A percentile compares a stretch with the other conserved stretches of the same genome.
Conservation (phyloP, 2,888 invertebrate genomes). For the Callimorpha dominula region DNA sequence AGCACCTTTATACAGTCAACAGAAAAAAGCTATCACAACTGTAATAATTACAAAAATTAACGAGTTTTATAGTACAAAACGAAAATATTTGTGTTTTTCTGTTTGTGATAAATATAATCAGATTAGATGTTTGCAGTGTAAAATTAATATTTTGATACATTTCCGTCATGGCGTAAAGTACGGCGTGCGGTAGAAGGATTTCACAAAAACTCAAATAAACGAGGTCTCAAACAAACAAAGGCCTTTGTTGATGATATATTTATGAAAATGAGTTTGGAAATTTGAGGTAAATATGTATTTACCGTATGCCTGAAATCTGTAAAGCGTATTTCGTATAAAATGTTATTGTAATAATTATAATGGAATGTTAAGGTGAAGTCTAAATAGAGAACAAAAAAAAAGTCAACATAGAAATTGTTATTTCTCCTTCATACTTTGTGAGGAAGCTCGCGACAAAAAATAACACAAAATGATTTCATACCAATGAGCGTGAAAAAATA, state of each 20-base stretch:
- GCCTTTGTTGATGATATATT: slow-evolving; percentile 28
- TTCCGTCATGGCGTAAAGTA: slow-evolving; percentile 8
- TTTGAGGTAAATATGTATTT: slow-evolving; percentile 23
- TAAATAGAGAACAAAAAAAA: not conserved
- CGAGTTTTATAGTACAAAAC: not conserved
- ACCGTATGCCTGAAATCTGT: slow-evolving; percentile 10
- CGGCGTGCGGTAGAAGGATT: slow-evolving; percentile 15
- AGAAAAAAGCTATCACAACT: slow-evolving; percentile 16
- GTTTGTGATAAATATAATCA: slow-evolving; percentile 14
- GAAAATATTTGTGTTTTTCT: slow-evolving; percentile 11
- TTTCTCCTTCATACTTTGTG: not conserved
- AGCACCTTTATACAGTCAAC: not conserved
- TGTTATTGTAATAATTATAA: slow-evolving; percentile 14
- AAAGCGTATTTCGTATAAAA: slow-evolving; percentile 6
- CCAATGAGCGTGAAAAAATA: not conserved
- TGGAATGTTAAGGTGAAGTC: slow-evolving; percentile 1
- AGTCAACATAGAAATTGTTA: not conserved
- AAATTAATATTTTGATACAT: slow-evolving; percentile 20
- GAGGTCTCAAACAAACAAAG: slow-evolving; percentile 20
- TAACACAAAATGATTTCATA: not conserved
- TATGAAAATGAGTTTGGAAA: slow-evolving; percentile 24
- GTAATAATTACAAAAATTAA: slow-evolving; percentile 21
- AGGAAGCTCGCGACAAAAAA: not conserved
- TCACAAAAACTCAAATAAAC: slow-evolving; percentile 24
- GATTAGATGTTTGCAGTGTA: slow-evolving; percentile 15